Evolutionary conservation across 1,140 invertebrate genomes (phyloP).

Genomic region (Heliconius congener): DNA sequence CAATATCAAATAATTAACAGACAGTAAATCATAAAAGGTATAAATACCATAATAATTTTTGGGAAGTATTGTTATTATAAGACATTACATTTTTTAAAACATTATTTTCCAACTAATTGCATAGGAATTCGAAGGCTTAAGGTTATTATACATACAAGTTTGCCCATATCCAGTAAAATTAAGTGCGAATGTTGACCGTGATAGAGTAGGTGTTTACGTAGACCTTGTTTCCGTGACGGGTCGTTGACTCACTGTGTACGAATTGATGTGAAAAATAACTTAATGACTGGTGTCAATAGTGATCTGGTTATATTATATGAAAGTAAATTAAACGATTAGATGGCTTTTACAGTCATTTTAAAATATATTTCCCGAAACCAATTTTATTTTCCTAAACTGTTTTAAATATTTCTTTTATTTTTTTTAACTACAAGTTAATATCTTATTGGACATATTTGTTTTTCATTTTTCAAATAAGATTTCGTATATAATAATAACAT

Average conservation of each 20-base stretch:
- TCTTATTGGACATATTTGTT: too few species aligned
- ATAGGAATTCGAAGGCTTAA: conserved; percentile 34
- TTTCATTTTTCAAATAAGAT: too few species aligned
- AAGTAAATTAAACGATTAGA: conserved; percentile 10
- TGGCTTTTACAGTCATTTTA: neutral
- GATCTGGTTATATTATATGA: neutral
- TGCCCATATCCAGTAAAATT: conserved; percentile 33
- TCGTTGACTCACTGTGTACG: conserved; percentile 39
- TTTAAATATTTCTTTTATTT: neutral
- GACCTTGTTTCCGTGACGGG: conserved; percentile 41
- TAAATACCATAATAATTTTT: neutral
- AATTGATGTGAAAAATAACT: conserved; percentile 23
- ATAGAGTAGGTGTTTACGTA: conserved; percentile 30
- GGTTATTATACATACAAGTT: conserved; percentile 22
- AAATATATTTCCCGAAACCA: neutral
- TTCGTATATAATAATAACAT: too few species aligned
- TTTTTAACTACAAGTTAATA: too few species aligned
- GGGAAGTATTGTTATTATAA: neutral
- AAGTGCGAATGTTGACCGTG: conserved; percentile 38
- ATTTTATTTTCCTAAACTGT: neutral
- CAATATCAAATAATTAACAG: neutral
- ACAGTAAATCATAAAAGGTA: neutral
- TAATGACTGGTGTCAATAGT: neutral
- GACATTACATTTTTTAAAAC: neutral
- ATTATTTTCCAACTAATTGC: conserved; percentile 27